A percentile compares a stretch with the other conserved stretches of the same genome.
Evolutionary conservation across 2,888 invertebrate species (phyloP).

Genomic region (Tenodera sinensis): DNA sequence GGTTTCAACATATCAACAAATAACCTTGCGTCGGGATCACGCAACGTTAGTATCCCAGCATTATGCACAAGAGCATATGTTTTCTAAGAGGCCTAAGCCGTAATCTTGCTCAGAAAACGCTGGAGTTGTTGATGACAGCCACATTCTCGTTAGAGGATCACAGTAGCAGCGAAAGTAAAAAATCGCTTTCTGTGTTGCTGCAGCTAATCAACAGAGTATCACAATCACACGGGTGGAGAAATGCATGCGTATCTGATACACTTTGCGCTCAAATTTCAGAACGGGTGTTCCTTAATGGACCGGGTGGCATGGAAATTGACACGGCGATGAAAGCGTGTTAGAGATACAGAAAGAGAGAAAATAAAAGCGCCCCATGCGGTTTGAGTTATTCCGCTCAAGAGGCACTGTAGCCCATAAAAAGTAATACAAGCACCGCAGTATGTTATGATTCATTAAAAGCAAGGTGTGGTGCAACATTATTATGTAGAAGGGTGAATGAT

Average conservation of each 20-base stretch:
- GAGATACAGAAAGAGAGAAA: not conserved
- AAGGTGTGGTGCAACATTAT: not conserved
- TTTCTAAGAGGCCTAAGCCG: too few relatives aligned
- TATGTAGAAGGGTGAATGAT: not conserved
- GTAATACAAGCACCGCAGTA: not conserved
- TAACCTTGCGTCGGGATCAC: too few relatives aligned
- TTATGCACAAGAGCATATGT: too few relatives aligned
- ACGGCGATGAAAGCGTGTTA: not conserved
- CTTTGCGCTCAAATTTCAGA: not conserved
- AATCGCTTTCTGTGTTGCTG: too few relatives aligned
- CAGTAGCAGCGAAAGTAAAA: too few relatives aligned
- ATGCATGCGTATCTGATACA: not conserved
- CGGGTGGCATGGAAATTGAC: not conserved
- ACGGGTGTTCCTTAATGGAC: not conserved
- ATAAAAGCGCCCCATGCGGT: not conserved
- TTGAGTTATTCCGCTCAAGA: not conserved
- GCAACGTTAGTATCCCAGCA: too few relatives aligned
- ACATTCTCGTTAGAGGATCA: too few relatives aligned
- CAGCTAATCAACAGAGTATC: too few relatives aligned
- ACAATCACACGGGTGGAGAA: not conserved
- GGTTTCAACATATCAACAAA: too few relatives aligned
- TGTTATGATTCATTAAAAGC: not conserved
- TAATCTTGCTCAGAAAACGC: too few relatives aligned
- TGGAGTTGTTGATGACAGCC: too few relatives aligned
- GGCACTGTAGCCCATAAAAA: not conserved